Base-by-base conservation (phyloP, 2,888 invertebrate species). In the Drosophila pegasa region DNA sequence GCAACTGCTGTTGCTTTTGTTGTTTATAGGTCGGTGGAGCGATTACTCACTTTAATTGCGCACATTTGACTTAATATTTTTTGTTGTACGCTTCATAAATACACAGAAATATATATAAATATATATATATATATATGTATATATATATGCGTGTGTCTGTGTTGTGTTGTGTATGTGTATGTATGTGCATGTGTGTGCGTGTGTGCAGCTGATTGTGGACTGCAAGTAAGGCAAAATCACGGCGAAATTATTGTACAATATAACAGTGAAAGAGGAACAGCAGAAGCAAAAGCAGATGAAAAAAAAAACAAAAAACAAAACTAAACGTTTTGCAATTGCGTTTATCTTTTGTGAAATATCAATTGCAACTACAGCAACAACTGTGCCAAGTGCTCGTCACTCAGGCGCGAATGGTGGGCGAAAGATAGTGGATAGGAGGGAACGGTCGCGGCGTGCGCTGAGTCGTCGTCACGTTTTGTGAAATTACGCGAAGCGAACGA, bases 271-370 rank as follows among this genome's bases (percentile, higher is more conserved):
- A 66, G 27, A 62, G 50, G 16, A 59, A n/a, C n/a, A 43, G 38
- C 31, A 75, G 63, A 25, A 68, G n/a, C 35, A 66, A 16, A 14
- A 45, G 16, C 27, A 45, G 16, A 27, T 16, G 27, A n/a, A 45
- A n/a, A 41, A 29, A 16, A 3, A 18, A 9, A 47, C 2, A 31
- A 61, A 69, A 71, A 57, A 61, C 67, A 71, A 57, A 69, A 65
- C 67, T 66, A 80, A 82, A 74, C 82, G 78, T 85, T 85, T 85
- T 76, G 82, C 85, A 87, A 85, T 85, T 72, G 58, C 54, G 74
- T 78, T 87, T 85, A 85, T 85, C 84, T 75, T 80, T 87, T 72
- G 80, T 76, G 82, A 85, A 87, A 87, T 87, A 85, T 87, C 87
- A 84, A 87, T 85, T 85, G 78, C 79, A 78, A 48, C 70, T 75